Base-by-base conservation (phyloP, 92 coral and sea anemone species). In the Nematostella vectensis region DNA sequence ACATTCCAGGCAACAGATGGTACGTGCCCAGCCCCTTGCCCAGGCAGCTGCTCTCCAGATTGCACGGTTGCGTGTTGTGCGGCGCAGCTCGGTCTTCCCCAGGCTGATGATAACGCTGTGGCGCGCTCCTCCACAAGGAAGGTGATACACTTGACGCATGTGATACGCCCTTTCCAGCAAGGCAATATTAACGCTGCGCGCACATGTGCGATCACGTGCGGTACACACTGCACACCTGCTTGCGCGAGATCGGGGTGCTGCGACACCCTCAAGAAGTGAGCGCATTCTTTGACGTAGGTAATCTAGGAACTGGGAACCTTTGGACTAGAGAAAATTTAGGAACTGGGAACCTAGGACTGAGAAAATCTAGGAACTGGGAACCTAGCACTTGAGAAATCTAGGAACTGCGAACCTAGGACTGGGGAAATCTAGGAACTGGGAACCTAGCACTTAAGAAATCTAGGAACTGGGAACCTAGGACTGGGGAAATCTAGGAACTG, bases 171-270 rank as follows among this genome's bases (percentile, higher is more conserved):
- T 21, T 36, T 81, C 36, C 55, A 57, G 4, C 6, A 33, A 6
- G 40, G 40, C 6, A 45, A 45, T 17, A 19, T 8, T 8, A 10
- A 10, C 4, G 51, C 51, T 4, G 54, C 75, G 24, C 16, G 39
- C 43, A 48, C 72, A 21, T 91, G 98, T 51, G 80, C 95, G 36
- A 39, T 71, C 4, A 69, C 83, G 54, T 91, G 98, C 50, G 84
- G 80, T 0, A 62, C 82, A 25, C 96, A 91, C 66, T 91, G 98
- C 67, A 81, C 88, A 8, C 98, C 98, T 0, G 79, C 69, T 1
- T 91, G 98, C 55, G 98, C 87, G 48, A 78, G 98, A 6, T 81
- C 95, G 13, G 96, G 94, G 15, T 91, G 98, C 50, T 91, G 98
- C 57, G 95, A 85, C 23, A 45, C 9, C 42, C 15, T 45, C 4